Base-by-base conservation (phyloP, 2,797 vertebrate species). In the Acrocephalus scirpaceus region DNA sequence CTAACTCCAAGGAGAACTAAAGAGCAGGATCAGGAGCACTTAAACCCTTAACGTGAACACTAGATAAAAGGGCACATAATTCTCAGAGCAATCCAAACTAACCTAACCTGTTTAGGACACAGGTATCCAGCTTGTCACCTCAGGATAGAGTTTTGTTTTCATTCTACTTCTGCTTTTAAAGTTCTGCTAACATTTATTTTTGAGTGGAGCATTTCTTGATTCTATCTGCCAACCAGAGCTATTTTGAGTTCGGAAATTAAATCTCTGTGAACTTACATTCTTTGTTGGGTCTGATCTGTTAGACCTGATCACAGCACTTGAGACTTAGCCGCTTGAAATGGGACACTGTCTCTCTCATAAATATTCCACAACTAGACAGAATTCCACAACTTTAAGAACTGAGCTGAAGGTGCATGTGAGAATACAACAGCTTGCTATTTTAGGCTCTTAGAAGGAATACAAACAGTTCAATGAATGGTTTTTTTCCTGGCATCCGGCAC, bases 321-420 rank as follows among this genome's bases (percentile, higher is more conserved):
- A 86, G n/a, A 44, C 32, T 66, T 6, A 25, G 53, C 15, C 62
- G 48, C 42, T 72, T 0, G 0, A 75, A 77, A 92, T 0, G 1
- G 57, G 65, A 77, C 26, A 27, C 30, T 29, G 22, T 75, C 38
- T 56, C 15, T 32, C 29, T 38, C 11, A 9, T 34, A 83, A 61
- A 51, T 66, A 61, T 44, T 86, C 48, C 42, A 26, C 11, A 50
- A 9, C 42, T 34, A 69, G n/a, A 50, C 16, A 16, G 34, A 77
- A 83, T 86, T 58, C 40, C 40, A 76, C 10, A 72, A 9, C 38
- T 38, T 83, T 15, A 58, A 78, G 40, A 80, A 86, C 53, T 17
- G 19, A 91, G 47, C 16, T 77, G 21, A 80, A 71, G 26, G 10
- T n/a, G 57, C 38, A 67, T 0, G 0, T 40, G 17, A 71, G 57